A percentile compares a stretch with the other conserved stretches of the same genome.
Evolutionary conservation across 2,888 invertebrate genomes (phyloP).

Genomic region (Troides aeacus): DNA sequence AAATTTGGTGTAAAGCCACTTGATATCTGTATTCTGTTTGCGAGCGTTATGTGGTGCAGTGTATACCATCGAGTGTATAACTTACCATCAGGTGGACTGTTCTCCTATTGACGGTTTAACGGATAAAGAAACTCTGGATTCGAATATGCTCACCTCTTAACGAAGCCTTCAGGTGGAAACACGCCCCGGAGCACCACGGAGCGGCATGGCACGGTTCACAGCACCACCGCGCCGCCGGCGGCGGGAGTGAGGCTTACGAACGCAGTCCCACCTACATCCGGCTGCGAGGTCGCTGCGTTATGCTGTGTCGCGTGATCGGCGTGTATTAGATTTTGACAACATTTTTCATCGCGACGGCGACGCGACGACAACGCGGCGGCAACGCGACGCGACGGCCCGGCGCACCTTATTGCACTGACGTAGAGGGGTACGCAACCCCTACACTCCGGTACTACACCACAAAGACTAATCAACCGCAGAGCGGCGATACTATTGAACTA

Average conservation of each 20-base stretch:
- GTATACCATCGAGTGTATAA: too few species aligned
- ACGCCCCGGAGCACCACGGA: conserved; percentile 29
- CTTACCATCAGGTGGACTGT: too few species aligned
- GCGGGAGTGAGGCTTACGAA: neutral
- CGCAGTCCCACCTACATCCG: neutral
- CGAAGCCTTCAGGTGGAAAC: conserved; percentile 38
- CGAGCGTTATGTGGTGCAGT: too few species aligned
- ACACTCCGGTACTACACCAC: conserved; percentile 65
- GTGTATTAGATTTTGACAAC: conserved; percentile 45
- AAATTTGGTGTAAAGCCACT: too few species aligned
- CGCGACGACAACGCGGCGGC: conserved; percentile 34
- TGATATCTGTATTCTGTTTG: too few species aligned
- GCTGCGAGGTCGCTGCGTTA: neutral
- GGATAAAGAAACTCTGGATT: conserved; percentile 7
- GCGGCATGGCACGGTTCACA: too few species aligned
- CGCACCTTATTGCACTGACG: conserved; percentile 56
- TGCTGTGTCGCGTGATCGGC: conserved; percentile 34
- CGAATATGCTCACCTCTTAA: conserved; percentile 47
- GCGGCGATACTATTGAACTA: neutral
- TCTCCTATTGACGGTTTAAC: too few species aligned
- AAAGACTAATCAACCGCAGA: conserved; percentile 47
- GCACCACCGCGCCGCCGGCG: too few species aligned
- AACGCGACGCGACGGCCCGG: conserved; percentile 38
- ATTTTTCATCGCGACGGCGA: conserved; percentile 67
- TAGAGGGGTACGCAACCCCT: conserved; percentile 63